Conservation (phyloP, 30 jellyfish, hydroid and myxozoan genomes). For the Pseudorhiza aurosa region DNA sequence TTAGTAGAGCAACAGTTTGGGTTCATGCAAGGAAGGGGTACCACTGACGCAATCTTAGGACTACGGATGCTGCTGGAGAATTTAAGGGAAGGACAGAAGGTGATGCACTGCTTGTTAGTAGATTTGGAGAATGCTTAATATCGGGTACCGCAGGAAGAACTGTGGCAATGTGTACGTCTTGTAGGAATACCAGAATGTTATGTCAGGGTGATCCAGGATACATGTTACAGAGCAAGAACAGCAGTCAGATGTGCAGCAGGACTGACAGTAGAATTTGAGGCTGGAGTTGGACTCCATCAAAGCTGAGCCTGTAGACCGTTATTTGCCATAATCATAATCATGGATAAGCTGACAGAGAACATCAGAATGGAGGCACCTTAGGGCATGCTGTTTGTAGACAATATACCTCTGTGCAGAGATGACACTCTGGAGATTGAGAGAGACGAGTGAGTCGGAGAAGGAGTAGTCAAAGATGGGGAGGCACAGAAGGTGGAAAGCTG, state of each 20-base stretch:
- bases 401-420: neutral
- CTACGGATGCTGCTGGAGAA: neutral
- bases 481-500: neutral
- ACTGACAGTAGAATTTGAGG: neutral
- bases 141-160: slow-evolving; percentile 1
- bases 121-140: neutral
- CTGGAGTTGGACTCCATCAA: too few species aligned
- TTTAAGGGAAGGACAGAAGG: neutral
- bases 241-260: slow-evolving; percentile 26
- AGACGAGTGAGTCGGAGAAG: neutral
- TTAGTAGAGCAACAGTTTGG: neutral
- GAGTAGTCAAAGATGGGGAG: neutral
- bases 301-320: too few species aligned
- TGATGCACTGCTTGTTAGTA: neutral
- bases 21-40: neutral
- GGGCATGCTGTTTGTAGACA: neutral
- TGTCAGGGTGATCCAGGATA: neutral
- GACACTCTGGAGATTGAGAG: too few species aligned
- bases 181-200: neutral
- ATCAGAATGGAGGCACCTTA: slow-evolving; percentile 6
- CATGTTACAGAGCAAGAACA: neutral
- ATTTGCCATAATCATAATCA: too few species aligned
- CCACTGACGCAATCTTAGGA: neutral
- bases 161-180: neutral
- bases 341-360: slow-evolving; percentile 18